phyloP scores from a whole-genome alignment of 2,113 vertebrate species.

The Actinemys pallida region DNA sequence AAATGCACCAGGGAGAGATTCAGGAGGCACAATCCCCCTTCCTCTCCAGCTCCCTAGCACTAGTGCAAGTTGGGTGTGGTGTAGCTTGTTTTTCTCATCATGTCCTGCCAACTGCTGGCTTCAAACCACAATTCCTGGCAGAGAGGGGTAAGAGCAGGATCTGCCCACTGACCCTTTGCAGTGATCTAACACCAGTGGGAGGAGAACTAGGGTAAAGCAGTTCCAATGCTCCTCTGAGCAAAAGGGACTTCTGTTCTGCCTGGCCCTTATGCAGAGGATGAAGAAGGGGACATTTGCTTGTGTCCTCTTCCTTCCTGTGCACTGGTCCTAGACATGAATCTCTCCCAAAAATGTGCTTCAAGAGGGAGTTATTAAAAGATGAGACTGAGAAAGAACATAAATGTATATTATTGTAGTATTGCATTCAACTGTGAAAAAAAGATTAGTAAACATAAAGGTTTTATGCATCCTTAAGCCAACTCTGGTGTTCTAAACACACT shows the following conservation, averaged over 20 bases:
- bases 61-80: background rate
- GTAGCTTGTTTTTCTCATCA: background rate
- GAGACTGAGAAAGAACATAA: background rate
- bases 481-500: conserved; percentile 53
- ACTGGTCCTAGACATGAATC: background rate
- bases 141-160: background rate
- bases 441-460: conserved; percentile 36
- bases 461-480: conserved; percentile 57
- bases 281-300: background rate
- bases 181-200: background rate
- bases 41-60: background rate
- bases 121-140: background rate
- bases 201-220: background rate
- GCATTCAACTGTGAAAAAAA: background rate
- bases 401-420: background rate
- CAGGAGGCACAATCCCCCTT: background rate
- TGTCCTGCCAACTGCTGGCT: background rate
- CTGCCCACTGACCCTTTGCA: background rate
- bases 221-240: background rate
- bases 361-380: conserved; percentile 30
- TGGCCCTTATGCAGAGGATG: background rate
- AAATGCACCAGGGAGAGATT: background rate
- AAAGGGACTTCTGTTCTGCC: background rate
- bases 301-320: rapidly evolving
- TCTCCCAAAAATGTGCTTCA: background rate